Conservation (phyloP, 1,140 invertebrate genomes). For the Zaprionus inermis region DNA sequence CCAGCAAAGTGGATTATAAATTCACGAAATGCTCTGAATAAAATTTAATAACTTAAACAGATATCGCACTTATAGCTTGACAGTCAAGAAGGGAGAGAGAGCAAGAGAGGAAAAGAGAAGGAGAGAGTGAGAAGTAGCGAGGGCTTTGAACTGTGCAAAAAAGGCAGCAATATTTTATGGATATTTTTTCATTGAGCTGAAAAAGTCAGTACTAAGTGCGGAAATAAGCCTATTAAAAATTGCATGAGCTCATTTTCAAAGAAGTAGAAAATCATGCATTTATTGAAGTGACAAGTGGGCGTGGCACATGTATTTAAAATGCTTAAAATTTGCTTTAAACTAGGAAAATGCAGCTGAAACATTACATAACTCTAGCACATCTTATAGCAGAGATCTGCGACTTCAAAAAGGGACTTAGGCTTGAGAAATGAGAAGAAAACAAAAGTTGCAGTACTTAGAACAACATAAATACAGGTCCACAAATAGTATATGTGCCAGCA, state of each 20-base stretch:
- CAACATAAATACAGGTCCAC: too few relatives aligned
- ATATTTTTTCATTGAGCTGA: not conserved
- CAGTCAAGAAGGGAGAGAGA: not conserved
- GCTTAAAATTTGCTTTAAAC: not conserved
- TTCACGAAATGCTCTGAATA: slow-evolving; percentile 17
- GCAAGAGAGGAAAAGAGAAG: not conserved
- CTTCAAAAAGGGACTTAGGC: too few relatives aligned
- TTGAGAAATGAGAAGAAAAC: too few relatives aligned
- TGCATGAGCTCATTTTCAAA: not conserved
- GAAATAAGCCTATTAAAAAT: not conserved
- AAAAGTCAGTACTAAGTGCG: not conserved
- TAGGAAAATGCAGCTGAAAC: not conserved
- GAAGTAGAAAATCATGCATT: not conserved
- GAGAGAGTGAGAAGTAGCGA: not conserved
- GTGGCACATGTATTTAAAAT: not conserved
- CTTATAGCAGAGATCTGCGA: not conserved
- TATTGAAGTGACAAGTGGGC: not conserved
- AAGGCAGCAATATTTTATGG: not conserved
- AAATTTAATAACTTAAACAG: slow-evolving; percentile 28
- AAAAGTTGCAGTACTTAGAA: too few relatives aligned
- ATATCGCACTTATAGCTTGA: not conserved
- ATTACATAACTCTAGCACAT: not conserved
- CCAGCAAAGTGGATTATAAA: slow-evolving; percentile 18
- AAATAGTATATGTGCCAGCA: too few relatives aligned
- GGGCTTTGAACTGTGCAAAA: slow-evolving; percentile 1